Base-by-base conservation (phyloP, 2,113 vertebrate genomes). In the Alectura lathami region DNA sequence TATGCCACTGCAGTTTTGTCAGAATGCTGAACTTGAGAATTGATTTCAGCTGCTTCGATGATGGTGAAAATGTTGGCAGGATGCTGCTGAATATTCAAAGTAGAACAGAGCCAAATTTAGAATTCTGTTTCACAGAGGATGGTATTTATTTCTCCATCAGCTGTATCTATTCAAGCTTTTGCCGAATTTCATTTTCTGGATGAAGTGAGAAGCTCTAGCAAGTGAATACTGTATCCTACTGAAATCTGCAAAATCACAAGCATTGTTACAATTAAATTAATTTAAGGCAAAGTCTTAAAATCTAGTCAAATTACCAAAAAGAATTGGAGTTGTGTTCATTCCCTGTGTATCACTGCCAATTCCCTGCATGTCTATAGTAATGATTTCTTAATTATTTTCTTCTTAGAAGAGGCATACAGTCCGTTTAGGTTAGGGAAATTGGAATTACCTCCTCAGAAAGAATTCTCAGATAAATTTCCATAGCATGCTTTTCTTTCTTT, bases 21-120 rank as follows among this genome's bases (percentile, higher is more conserved):
- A 56, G 42, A 69, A 47, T 51, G 27, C 54, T 89, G 79, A 54
- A 68, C 62, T 17, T 45, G 42, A 80, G 59, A 54, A 80, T 88
- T 90, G 75, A 69, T 85, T 88, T 94, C 42, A 76, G 48, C 86
- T 62, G 50, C 22, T 91, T 70, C 84, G 59, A 42, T 91, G 66
- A 5, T n/a, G 29, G 42, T 66, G 34, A 42, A 66, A 77, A 56
- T 17, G 29, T 50, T 89, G 68, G 54, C 63, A 36, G 54, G 68
- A 67, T 50, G 83, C 54, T 59, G 68, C 76, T 78, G 76, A 59
- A 38, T 89, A 34, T 64, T 93, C 76, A 47, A 69, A 50, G 29
- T 10, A 76, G 74, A 87, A 69, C 45, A 27, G 57, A 85, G 45
- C 13, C 88, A 80, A 16, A 68, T 57, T 85, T 57, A 89, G 78